Evolutionary conservation across 2,797 vertebrate genomes (phyloP).

Genomic region (Oceanodroma leucorhoa): DNA sequence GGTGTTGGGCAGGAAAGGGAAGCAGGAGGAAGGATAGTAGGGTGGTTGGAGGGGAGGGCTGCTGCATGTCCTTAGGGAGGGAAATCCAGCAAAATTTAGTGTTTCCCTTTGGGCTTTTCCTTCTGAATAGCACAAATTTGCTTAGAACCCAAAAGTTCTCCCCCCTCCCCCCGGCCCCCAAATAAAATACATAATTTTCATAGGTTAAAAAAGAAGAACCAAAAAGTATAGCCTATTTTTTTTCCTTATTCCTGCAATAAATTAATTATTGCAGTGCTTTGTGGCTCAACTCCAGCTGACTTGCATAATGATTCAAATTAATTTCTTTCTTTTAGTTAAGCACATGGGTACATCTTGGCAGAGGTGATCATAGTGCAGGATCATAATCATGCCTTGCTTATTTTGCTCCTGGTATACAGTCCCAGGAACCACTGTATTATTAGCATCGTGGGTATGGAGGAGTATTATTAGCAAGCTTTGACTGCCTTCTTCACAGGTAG

Average conservation of each 20-base stretch:
- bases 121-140: neutral
- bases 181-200: rapidly evolving
- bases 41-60: rapidly evolving
- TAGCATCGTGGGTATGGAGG: rapidly evolving
- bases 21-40: rapidly evolving
- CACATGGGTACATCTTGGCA: neutral
- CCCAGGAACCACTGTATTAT: rapidly evolving
- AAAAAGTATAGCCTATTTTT: neutral
- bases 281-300: rapidly evolving
- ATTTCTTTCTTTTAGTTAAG: neutral
- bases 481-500: neutral
- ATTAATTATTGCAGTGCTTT: neutral
- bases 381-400: rapidly evolving
- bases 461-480: neutral
- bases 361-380: rapidly evolving
- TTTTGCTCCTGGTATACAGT: neutral
- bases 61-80: rapidly evolving
- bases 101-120: too few relatives aligned
- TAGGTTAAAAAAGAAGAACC: neutral
- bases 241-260: neutral
- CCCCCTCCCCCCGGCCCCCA: rapidly evolving
- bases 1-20: rapidly evolving
- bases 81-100: rapidly evolving
- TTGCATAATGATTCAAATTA: rapidly evolving
- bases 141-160: neutral